Conservation (phyloP, 1,140 invertebrate species). For the Drosophila mayri region DNA sequence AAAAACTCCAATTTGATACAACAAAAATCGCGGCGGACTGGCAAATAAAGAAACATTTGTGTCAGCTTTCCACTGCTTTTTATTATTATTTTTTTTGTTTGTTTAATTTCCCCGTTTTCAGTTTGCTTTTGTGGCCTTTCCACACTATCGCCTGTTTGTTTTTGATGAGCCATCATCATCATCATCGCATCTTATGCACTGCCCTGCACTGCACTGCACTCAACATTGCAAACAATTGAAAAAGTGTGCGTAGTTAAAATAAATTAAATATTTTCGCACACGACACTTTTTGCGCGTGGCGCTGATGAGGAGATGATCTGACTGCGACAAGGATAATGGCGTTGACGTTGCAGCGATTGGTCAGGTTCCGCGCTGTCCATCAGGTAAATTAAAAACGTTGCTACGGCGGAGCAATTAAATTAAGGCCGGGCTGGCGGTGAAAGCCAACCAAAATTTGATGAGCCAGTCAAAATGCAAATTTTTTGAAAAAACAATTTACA, state of each 20-base stretch:
- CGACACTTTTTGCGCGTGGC: constrained; percentile 36
- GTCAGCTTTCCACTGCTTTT: constrained; percentile 18
- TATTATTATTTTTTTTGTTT: constrained; percentile 4
- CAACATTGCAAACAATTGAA: constrained; percentile 19
- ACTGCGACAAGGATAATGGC: constrained; percentile 10
- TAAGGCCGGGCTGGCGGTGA: neutral
- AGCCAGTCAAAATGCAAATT: constrained; percentile 57
- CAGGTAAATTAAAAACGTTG: constrained; percentile 58
- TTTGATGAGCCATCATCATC: constrained; percentile 53
- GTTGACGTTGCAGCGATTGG: constrained; percentile 14
- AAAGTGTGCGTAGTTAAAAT: constrained; percentile 52
- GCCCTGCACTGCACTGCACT: constrained; percentile 8
- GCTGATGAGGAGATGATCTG: constrained; percentile 44
- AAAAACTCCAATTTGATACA: constrained; percentile 57
- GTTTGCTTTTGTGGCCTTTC: constrained; percentile 43
- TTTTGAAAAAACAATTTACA: constrained; percentile 35
- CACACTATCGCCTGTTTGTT: constrained; percentile 53
- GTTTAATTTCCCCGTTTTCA: neutral
- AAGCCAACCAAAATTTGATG: constrained; percentile 31
- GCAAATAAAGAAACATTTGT: constrained; percentile 52
- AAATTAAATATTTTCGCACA: constrained; percentile 57
- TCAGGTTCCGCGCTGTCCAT: constrained; percentile 34
- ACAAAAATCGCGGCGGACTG: constrained; percentile 33
- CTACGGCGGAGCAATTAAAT: constrained; percentile 44
- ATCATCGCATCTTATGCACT: constrained; percentile 38